phyloP scores from a whole-genome alignment of 2,888 invertebrate genomes.

The Marasmarcha lunaedactyla region DNA sequence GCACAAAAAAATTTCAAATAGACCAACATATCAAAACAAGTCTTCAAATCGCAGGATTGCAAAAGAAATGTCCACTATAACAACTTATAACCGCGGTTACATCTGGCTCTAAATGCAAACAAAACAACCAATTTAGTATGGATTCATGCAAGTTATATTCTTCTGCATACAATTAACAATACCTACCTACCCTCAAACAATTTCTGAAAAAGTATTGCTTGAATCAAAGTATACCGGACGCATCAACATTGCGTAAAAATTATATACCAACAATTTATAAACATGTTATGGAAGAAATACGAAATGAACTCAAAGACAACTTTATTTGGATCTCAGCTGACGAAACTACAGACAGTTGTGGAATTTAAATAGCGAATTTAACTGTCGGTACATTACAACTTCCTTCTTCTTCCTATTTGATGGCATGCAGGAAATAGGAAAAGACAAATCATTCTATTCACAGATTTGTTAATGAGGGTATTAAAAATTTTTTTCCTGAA shows the following conservation, averaged over 20 bases:
- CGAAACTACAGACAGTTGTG: slow-evolving; percentile 9
- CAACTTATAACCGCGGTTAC: no score
- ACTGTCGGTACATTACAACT: slow-evolving; percentile 7
- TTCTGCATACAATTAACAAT: slow-evolving; percentile 6
- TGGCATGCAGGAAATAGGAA: slow-evolving; percentile 8
- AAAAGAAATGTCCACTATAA: no score
- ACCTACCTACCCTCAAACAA: slow-evolving; percentile 6
- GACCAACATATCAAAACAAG: no score
- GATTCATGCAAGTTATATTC: slow-evolving; percentile 8
- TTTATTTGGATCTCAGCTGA: slow-evolving; percentile 12
- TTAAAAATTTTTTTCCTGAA: slow-evolving; percentile 10
- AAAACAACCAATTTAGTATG: no score
- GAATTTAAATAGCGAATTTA: slow-evolving; percentile 8
- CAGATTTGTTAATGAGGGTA: slow-evolving; percentile 21
- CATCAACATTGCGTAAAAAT: slow-evolving; percentile 9
- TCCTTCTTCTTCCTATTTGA: slow-evolving; percentile 11
- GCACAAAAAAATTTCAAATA: slow-evolving; percentile 1
- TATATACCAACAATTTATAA: slow-evolving; percentile 8
- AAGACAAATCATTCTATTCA: slow-evolving; percentile 8
- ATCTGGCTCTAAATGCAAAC: no score
- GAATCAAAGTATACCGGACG: slow-evolving; percentile 7
- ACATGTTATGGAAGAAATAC: slow-evolving; percentile 6
- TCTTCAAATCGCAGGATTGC: no score
- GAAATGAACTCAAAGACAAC: slow-evolving; percentile 3
- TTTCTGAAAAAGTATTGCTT: slow-evolving; percentile 5